phyloP scores from a whole-genome alignment of 2,113 vertebrate genomes.

The Saccopteryx bilineata region DNA sequence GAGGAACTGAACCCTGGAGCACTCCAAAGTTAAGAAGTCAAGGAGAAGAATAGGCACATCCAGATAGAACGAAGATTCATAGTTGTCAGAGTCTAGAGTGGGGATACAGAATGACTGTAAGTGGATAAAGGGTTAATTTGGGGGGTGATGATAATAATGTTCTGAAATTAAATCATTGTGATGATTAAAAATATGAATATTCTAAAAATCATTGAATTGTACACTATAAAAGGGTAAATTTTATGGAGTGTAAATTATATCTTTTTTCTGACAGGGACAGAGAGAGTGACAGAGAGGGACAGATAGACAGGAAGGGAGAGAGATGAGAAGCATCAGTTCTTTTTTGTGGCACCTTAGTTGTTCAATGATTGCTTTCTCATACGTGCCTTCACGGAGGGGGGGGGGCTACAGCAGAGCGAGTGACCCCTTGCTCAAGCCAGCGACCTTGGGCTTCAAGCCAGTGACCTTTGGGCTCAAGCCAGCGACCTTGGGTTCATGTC shows the following conservation, averaged over 20 bases:
- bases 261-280: not conserved
- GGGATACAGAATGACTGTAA: not conserved
- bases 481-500: too few relatives aligned
- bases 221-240: not conserved
- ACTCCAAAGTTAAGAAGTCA: constrained; percentile 15
- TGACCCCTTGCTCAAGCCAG: too few relatives aligned
- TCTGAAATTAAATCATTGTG: constrained; percentile 3
- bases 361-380: too few relatives aligned
- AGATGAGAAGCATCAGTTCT: too few relatives aligned
- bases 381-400: too few relatives aligned
- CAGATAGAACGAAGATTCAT: not conserved
- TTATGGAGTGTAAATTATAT: constrained; percentile 22
- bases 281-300: too few relatives aligned
- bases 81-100: not conserved
- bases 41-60: not conserved
- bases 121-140: constrained; percentile 4
- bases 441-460: too few relatives aligned
- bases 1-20: not conserved
- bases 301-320: too few relatives aligned
- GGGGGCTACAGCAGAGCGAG: too few relatives aligned
- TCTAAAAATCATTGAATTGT: not conserved
- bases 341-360: too few relatives aligned
- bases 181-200: constrained; percentile 2
- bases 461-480: too few relatives aligned
- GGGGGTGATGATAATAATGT: not conserved